Evolutionary conservation across 2,888 invertebrate genomes (phyloP), one percentile per base, ranked within the genome.

Genomic region (Hypercompe scribonia): DNA sequence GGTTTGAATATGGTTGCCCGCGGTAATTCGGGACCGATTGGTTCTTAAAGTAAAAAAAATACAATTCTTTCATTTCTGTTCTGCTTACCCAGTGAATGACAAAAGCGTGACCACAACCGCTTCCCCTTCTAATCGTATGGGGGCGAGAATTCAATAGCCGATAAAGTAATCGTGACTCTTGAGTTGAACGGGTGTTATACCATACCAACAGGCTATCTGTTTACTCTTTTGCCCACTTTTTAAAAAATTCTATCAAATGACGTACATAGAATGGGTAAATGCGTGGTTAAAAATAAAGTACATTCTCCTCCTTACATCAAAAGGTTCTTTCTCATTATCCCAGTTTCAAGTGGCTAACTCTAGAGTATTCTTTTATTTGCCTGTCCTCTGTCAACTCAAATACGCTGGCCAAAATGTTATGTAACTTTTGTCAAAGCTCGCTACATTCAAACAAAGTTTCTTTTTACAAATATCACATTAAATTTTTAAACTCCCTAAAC

Each of bases 361-460:
- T 18, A 33, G 24, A 31, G 34, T 50, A 42, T 68, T 65, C 65
- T 28, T 70, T 66, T 69, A 42, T 80, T 74, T 79, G 67, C 71
- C 46, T 69, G 67, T 71, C 77, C 72, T 50, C 42, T 63, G 64
- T n/a, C 70, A 64, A 76, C 68, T 71, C 76, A 78, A 76, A 74
- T 36, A 69, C 68, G 67, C 72, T 69, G 68, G 71, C 28, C 68
- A 71, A 58, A 75, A 75, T 80, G 68, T 73, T 58, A 75, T 78
- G 50, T 78, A 78, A 78, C 63, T 77, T 82, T 78, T 74, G 70
- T 36, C 42, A 66, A 74, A 75, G 66, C 65, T 68, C 13, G n/a
- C 24, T 63, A 36, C 21, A 36, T 46, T 31, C 36, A 33, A 61
- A 70, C 28, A 73, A 73, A 70, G 63, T 66, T 69, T 70, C 31